Evolutionary conservation across 2,888 invertebrate species (phyloP).

Genomic region (Caenorhabditis imperialis): DNA sequence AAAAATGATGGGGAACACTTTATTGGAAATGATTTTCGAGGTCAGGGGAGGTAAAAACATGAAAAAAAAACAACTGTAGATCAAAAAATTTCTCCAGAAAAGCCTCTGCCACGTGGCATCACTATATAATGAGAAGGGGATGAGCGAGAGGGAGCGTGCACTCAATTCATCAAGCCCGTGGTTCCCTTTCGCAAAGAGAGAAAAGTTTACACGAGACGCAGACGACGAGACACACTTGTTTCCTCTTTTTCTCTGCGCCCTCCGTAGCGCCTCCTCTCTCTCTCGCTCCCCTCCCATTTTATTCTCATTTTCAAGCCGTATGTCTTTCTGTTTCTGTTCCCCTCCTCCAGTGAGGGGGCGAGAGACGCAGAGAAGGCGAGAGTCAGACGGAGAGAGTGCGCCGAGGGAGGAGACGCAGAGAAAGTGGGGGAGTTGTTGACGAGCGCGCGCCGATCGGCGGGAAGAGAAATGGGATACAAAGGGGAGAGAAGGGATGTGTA

Average conservation of each 20-base stretch:
- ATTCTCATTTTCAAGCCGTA: slow-evolving; percentile 34
- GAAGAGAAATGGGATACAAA: too few species aligned
- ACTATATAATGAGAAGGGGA: slow-evolving; percentile 35
- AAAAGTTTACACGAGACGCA: slow-evolving; percentile 6
- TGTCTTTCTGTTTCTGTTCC: slow-evolving; percentile 43
- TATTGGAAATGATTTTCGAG: too few species aligned
- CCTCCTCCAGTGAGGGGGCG: background rate
- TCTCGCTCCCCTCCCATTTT: slow-evolving; percentile 11
- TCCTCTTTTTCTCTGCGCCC: background rate
- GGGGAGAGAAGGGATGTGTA: too few species aligned
- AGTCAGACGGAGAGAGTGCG: background rate
- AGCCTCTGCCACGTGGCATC: too few species aligned
- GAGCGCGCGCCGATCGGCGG: too few species aligned
- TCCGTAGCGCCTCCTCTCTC: too few species aligned
- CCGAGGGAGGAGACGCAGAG: background rate
- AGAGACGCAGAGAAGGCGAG: background rate
- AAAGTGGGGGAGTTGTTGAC: background rate
- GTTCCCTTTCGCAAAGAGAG: background rate
- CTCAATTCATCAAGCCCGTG: slow-evolving; percentile 44
- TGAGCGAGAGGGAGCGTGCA: slow-evolving; percentile 19
- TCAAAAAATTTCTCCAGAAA: too few species aligned
- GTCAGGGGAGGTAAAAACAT: too few species aligned
- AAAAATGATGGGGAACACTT: too few species aligned
- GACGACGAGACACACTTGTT: background rate
- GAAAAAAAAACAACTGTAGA: too few species aligned